Evolutionary conservation across 2,888 invertebrate genomes (phyloP).

Genomic region (Drosophila greeni): DNA sequence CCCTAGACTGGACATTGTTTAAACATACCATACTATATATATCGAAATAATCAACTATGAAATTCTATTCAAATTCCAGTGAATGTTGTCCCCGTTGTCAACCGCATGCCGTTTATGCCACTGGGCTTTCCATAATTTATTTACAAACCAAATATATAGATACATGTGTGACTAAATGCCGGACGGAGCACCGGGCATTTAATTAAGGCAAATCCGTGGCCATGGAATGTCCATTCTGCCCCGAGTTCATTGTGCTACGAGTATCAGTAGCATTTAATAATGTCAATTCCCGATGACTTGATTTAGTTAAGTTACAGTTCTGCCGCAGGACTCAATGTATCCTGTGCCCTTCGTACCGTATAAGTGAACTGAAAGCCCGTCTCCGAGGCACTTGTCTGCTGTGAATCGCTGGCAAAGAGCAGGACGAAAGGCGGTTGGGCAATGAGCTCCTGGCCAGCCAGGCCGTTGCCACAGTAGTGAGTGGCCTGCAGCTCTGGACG

Average conservation of each 20-base stretch:
- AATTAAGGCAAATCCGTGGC: slow-evolving; percentile 48
- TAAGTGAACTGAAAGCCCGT: slow-evolving; percentile 65
- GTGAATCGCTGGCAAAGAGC: slow-evolving; percentile 80
- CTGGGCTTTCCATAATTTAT: slow-evolving; percentile 42
- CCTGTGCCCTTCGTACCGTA: slow-evolving; percentile 38
- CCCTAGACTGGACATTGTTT: slow-evolving; percentile 3
- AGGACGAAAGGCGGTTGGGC: slow-evolving; percentile 83
- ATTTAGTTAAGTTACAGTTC: slow-evolving; percentile 41
- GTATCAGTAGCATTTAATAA: slow-evolving; percentile 52
- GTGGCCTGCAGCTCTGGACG: slow-evolving; percentile 59
- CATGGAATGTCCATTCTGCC: slow-evolving; percentile 37
- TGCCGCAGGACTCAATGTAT: slow-evolving; percentile 2
- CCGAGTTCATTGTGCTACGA: slow-evolving; percentile 16
- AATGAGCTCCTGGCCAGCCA: slow-evolving; percentile 49
- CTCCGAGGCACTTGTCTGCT: slow-evolving; percentile 52
- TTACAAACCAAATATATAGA: slow-evolving; percentile 23
- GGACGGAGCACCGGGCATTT: slow-evolving; percentile 35
- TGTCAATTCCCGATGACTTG: slow-evolving; percentile 47
- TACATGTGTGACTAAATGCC: slow-evolving; percentile 36
- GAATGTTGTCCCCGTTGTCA: slow-evolving; percentile 16
- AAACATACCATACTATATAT: slow-evolving; percentile 6
- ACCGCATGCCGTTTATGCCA: slow-evolving; percentile 35
- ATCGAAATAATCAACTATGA: slow-evolving; percentile 31
- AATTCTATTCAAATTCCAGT: slow-evolving; percentile 29
- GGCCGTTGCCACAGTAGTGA: slow-evolving; percentile 69